These are phyloP conservation scores for Selenia dentaria DNA, from an alignment of 2,888 invertebrate genomes.

Conservation along the genomic window DNA sequence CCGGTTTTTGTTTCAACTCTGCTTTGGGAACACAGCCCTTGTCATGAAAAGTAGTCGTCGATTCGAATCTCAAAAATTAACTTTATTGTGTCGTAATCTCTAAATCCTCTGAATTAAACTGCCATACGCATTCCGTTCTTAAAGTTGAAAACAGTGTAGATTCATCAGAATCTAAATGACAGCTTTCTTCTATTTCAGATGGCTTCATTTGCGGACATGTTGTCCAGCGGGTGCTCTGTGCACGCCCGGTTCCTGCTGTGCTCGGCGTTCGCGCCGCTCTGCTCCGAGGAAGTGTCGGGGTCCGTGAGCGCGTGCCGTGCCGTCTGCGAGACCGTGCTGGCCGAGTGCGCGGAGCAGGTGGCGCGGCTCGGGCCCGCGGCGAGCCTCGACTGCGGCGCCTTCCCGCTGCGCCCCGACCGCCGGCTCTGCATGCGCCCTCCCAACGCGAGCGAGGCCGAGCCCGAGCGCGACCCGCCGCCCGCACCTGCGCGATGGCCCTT, in stretches of 20 bases:
- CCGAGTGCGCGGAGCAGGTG: constrained; percentile 92
- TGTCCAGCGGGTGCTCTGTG: constrained; percentile 91
- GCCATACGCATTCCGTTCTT: no score
- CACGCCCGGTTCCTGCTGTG: constrained; percentile 95
- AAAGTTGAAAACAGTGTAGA: no score
- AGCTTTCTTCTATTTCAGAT: constrained; percentile 82
- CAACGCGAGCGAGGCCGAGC: constrained; percentile 69
- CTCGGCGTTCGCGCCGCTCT: constrained; percentile 95
- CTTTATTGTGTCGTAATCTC: neutral
- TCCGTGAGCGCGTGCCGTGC: constrained; percentile 94
- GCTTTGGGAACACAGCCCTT: neutral
- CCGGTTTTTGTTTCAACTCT: constrained; percentile 23
- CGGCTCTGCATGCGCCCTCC: constrained; percentile 91
- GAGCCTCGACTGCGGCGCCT: constrained; percentile 89
- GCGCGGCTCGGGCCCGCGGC: constrained; percentile 69
- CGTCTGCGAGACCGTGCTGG: constrained; percentile 91
- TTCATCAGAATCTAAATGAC: constrained; percentile 10
- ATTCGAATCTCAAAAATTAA: neutral
- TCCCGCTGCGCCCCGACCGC: constrained; percentile 89
- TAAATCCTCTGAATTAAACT: no score
- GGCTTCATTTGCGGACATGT: constrained; percentile 87
- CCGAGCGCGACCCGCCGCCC: constrained; percentile 61
- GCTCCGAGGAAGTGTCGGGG: constrained; percentile 93
- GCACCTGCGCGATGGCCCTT: constrained; percentile 70
- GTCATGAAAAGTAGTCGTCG: neutral